Percentiles rank a stretch among this genome's conserved stretches.
Evolutionary conservation across 2,113 vertebrate species (phyloP).

Genomic region (Entomyzon cyanotis): DNA sequence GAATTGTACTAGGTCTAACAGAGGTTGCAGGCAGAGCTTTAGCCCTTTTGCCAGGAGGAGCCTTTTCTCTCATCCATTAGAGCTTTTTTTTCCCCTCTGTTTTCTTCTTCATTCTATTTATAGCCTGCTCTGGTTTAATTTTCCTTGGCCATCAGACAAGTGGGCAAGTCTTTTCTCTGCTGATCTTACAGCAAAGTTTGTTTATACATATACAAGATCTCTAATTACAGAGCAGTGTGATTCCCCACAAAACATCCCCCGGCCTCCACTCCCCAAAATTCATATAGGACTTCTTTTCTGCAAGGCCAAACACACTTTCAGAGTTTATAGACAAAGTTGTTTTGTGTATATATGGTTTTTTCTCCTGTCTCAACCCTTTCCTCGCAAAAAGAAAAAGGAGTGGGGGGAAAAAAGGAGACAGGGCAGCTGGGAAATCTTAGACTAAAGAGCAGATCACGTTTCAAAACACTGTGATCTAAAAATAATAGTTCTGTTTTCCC

Average conservation of each 20-base stretch:
- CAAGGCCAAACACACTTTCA: not conserved
- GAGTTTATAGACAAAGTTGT: conserved; percentile 2
- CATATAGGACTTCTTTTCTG: not conserved
- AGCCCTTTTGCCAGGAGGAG: not conserved
- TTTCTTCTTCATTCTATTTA: conserved; percentile 28
- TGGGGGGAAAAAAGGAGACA: not conserved
- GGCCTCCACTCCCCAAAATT: not conserved
- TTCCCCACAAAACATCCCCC: not conserved
- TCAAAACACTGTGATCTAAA: conserved; percentile 50
- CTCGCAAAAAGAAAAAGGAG: not conserved
- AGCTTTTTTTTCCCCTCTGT: not conserved
- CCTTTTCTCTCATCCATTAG: not conserved
- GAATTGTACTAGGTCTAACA: not conserved
- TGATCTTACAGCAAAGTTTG: conserved; percentile 21
- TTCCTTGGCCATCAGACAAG: conserved; percentile 56
- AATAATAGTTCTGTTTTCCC: not conserved
- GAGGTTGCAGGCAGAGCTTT: not conserved
- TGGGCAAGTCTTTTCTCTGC: conserved; percentile 37
- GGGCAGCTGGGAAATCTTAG: not conserved
- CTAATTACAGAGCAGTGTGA: not conserved
- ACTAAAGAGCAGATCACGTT: conserved; percentile 17
- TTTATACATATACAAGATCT: conserved; percentile 22
- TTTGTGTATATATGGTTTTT: not conserved
- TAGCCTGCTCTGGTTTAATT: conserved; percentile 14
- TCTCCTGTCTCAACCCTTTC: not conserved